Base-by-base conservation (phyloP, 2,888 invertebrate species). In the Mechanitis messenoides region DNA sequence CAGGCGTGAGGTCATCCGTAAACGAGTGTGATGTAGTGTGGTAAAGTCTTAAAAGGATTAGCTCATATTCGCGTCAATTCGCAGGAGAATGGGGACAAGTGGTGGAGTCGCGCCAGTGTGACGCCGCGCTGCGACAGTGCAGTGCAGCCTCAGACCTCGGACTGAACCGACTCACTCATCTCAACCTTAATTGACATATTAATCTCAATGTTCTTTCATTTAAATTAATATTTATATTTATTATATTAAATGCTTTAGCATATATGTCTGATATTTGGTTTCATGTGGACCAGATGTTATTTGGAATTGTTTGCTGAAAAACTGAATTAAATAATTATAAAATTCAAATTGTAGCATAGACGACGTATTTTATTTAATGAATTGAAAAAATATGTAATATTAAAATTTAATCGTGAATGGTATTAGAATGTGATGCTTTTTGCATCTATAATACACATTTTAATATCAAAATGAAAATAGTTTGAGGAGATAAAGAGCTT, bases 11-110 rank as follows among this genome's bases (percentile, higher is more conserved):
- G 78, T 84, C 83, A 83, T 79, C 74, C 73, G 74, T 78, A 76
- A 80, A 80, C 79, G 78, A 71, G 71, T 73, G 71, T 75, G 71
- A 73, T 75, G 70, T 68, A 71, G 66, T 68, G 70, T 69, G 75
- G 75, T 75, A 77, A 79, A 81, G 83, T 80, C 77, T 81, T 82
- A 80, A 84, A 85, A 81, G 85, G 84, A 87, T 87, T 86, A 85
- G 82, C 80, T 81, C 80, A 80, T 80, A 81, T 79, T 79, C 75
- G 74, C 81, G 79, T 79, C 78, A 83, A 83, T 84, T 84, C 80
- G 77, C 77, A 73, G 79, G 71, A 77, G 84, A 88, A 87, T 84
- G 86, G 74, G 86, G 83, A 76, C 88, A 85, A 86, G 83, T 84
- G 81, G 74, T 60, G 60, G 58, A 66, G 81, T 74, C 83, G 85